Percentiles rank a stretch among this genome's conserved stretches.
Conservation (phyloP, 37 sponge, comb jelly and placozoan species). For the Aplysina aerophoba region DNA sequence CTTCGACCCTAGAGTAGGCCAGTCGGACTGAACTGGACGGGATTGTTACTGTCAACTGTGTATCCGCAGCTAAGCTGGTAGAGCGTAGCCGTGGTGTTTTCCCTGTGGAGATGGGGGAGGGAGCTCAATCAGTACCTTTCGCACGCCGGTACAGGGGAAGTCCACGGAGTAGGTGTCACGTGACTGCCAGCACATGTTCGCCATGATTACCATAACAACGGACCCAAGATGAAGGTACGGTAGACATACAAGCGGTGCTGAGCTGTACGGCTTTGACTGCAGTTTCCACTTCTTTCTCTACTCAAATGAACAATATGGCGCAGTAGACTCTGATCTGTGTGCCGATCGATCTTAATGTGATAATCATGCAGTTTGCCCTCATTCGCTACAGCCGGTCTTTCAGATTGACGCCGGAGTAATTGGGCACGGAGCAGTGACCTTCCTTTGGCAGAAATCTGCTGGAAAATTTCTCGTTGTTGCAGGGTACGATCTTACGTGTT, state of each 20-base stretch:
- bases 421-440: constrained; percentile 53
- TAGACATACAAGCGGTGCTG: background rate
- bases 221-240: constrained; percentile 17
- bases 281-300: too few relatives aligned
- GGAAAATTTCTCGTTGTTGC: constrained; percentile 75
- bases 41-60: too few relatives aligned
- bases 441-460: constrained; percentile 67
- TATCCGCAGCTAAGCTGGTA: too few relatives aligned
- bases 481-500: constrained; percentile 43
- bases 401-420: constrained; percentile 41
- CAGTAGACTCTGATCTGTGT: background rate
- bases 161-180: too few relatives aligned
- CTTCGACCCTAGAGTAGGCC: too few relatives aligned
- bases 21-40: too few relatives aligned
- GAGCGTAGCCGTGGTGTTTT: background rate
- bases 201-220: background rate
- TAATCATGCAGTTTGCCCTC: background rate
- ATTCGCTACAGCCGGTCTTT: constrained; percentile 45
- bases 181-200: too few relatives aligned
- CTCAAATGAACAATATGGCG: background rate
- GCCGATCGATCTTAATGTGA: too few relatives aligned
- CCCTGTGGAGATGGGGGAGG: background rate
- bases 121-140: too few relatives aligned
- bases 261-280: background rate
- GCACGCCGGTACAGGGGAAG: too few relatives aligned